Evolutionary conservation across 2,113 vertebrate genomes (phyloP).

Genomic region (Sialia sialis): DNA sequence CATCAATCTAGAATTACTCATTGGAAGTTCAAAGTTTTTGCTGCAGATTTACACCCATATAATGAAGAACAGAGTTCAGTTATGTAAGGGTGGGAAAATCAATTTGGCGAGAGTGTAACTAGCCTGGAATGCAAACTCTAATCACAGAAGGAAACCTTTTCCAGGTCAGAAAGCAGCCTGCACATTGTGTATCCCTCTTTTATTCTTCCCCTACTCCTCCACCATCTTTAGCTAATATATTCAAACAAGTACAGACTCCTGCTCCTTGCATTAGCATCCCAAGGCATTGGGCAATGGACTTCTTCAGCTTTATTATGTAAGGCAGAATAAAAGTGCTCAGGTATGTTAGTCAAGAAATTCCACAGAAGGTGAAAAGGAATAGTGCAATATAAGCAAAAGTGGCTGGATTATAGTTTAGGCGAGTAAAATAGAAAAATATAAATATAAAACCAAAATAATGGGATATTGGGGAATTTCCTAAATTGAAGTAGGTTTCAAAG

Average conservation of each 20-base stretch:
- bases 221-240: not conserved
- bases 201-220: not conserved
- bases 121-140: not conserved
- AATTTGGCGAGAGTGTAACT: conserved; percentile 3
- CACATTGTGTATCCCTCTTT: not conserved
- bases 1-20: conserved; percentile 53
- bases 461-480: not conserved
- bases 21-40: conserved; percentile 55
- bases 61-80: conserved; percentile 38
- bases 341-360: not conserved
- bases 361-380: not conserved
- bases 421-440: not conserved
- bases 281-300: not conserved
- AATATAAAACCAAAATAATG: not conserved
- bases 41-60: conserved; percentile 47
- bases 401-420: not conserved
- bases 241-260: not conserved
- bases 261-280: not conserved
- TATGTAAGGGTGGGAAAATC: conserved; percentile 39
- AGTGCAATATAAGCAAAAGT: not conserved
- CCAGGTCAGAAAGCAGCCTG: not conserved
- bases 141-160: not conserved
- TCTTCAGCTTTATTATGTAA: not conserved
- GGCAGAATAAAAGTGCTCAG: not conserved
- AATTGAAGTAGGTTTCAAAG: not conserved